These are phyloP conservation scores for Bambusicola thoracicus DNA, from an alignment of 2,113 vertebrate species.

Conservation along the genomic window DNA sequence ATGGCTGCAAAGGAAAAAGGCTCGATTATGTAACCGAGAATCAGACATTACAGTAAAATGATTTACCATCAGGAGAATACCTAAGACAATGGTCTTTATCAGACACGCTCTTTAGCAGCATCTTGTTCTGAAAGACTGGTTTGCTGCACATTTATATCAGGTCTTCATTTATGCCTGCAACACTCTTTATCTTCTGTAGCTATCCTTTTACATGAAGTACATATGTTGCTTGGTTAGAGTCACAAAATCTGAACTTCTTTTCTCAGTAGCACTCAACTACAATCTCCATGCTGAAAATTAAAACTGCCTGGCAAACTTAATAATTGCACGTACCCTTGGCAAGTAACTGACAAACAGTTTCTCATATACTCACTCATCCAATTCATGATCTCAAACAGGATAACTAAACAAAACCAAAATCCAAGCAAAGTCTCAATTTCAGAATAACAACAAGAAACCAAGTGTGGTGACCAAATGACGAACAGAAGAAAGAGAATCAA, in stretches of 20 bases:
- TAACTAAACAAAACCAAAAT: not conserved
- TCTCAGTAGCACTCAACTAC: not conserved
- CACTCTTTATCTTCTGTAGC: not conserved
- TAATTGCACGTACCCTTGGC: not conserved
- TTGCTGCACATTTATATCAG: not conserved
- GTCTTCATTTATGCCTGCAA: not conserved
- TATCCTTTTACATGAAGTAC: not conserved
- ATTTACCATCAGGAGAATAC: not conserved
- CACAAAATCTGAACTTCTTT: not conserved
- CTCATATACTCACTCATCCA: not conserved
- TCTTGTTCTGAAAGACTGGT: not conserved
- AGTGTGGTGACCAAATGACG: not conserved
- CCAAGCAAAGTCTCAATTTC: not conserved
- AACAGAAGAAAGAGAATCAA: not conserved
- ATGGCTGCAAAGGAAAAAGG: not conserved
- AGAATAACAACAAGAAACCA: not conserved
- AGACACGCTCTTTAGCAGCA: not conserved
- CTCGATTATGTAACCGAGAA: not conserved
- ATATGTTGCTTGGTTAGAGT: not conserved
- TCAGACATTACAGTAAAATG: not conserved
- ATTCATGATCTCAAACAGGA: not conserved
- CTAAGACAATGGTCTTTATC: not conserved
- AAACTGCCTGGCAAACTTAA: not conserved
- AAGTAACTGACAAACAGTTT: not conserved
- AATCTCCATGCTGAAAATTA: not conserved